phyloP scores from a whole-genome alignment of 23 tunicate species.

The Styela clava region DNA sequence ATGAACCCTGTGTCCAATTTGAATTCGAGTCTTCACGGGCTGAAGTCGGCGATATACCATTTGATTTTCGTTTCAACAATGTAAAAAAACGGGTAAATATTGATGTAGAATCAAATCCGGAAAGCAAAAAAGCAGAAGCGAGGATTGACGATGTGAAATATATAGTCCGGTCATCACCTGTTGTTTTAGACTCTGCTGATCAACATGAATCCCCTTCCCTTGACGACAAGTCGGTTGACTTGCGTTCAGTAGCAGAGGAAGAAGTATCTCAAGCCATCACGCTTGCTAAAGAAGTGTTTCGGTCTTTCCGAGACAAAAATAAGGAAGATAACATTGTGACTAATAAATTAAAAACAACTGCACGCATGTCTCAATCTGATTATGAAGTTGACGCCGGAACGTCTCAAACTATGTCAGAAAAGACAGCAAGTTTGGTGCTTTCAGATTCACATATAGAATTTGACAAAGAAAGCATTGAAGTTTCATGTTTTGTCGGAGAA shows the following conservation, averaged over 20 bases:
- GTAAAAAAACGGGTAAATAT: no score
- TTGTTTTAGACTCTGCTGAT: no score
- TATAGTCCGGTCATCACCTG: no score
- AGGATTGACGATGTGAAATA: no score
- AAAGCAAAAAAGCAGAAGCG: no score
- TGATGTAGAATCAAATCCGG: no score
- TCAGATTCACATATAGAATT: neutral
- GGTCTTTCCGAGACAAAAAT: neutral
- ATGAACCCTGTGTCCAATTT: neutral
- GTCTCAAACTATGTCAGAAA: neutral
- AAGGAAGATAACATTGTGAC: no score
- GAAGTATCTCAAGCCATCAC: neutral
- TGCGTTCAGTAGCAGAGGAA: neutral
- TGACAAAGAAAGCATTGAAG: neutral
- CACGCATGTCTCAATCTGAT: neutral
- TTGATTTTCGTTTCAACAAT: neutral
- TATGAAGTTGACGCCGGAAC: neutral
- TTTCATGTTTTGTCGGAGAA: neutral
- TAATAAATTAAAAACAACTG: neutral
- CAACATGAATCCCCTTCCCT: no score
- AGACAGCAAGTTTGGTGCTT: neutral
- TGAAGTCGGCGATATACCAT: neutral
- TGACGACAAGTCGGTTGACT: no score
- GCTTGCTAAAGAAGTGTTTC: neutral
- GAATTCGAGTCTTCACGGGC: neutral